Base-by-base conservation (phyloP, 2,888 invertebrate species). In the Alsophila aescularia region DNA sequence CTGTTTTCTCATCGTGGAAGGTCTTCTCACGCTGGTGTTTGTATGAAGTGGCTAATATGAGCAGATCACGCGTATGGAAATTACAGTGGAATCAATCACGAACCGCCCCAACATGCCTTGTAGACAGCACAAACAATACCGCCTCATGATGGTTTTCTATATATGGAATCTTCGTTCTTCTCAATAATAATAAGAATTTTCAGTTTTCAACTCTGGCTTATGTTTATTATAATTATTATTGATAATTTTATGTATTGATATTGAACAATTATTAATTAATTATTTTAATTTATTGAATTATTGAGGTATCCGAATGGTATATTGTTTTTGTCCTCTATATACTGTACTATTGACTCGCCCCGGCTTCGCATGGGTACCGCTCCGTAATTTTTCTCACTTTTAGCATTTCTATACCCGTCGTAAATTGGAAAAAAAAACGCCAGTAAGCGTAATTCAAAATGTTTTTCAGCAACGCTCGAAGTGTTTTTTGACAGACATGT, bases 31-130 rank as follows among this genome's bases (percentile, higher is more conserved):
- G 34, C 62, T 85, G 84, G 89, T 81, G 78, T 73, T 74, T 76
- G 72, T 79, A 79, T 79, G 84, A 83, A 86, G 83, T 86, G 82
- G 87, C 85, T 89, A 89, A 90, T 90, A 86, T 83, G 86, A 85
- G 77, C 83, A 78, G 83, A 86, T 79, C 89, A 89, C 88, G 89
- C 87, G 87, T 90, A 90, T 89, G 90, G 87, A 90, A 90, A 90
- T 90, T 88, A 87, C 87, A 81, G 83, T 83, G 77, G 78, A 90
- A 90, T 90, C 90, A 90, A 90, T 90, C 90, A 90, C 87, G 87
- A 84, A 82, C 79, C 76, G 73, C 77, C 82, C 77, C 85, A 87
- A 87, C 82, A 85, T 83, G 76, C 72, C 75, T 72, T 72, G 75
- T 72, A 82, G 87, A 87, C 81, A 84, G 78, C 79, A 75, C 82